These are phyloP conservation scores for Myotis yumanensis DNA, from an alignment of 2,113 vertebrate genomes.

Conservation along the genomic window DNA sequence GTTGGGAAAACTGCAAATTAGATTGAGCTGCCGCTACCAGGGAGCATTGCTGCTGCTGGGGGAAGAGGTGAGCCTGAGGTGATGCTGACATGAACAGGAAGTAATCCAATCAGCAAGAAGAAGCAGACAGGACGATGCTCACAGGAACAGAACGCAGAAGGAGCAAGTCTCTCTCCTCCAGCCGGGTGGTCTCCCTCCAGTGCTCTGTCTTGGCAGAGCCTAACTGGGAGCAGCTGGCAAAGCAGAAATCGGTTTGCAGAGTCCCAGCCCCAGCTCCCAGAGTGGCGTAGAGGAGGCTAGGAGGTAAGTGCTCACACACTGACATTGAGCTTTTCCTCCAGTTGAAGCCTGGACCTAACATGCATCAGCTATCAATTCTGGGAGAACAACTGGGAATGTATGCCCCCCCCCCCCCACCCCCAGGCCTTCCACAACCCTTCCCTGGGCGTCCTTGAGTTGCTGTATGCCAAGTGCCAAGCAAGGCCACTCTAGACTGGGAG, in stretches of 20 bases:
- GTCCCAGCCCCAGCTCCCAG: neutral
- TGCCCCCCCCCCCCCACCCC: no score
- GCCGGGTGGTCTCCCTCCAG: neutral
- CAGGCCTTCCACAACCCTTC: neutral
- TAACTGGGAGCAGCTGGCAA: neutral
- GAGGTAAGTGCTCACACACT: neutral
- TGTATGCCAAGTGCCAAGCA: neutral
- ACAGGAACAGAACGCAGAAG: neutral
- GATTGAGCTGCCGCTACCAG: neutral
- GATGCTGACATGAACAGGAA: neutral
- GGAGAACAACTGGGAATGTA: neutral
- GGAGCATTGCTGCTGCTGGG: neutral
- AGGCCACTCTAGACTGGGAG: neutral
- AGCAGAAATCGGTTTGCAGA: neutral
- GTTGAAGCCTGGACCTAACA: neutral
- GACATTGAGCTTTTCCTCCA: neutral
- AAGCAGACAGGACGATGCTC: neutral
- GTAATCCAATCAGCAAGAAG: neutral
- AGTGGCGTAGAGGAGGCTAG: neutral
- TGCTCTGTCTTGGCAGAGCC: neutral
- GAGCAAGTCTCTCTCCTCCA: neutral
- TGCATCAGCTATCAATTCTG: neutral
- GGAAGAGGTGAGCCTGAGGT: neutral
- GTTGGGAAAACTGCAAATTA: neutral
- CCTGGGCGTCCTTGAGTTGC: neutral